Conservation (phyloP, 2,113 vertebrate genomes). For the Ursus arctos region DNA sequence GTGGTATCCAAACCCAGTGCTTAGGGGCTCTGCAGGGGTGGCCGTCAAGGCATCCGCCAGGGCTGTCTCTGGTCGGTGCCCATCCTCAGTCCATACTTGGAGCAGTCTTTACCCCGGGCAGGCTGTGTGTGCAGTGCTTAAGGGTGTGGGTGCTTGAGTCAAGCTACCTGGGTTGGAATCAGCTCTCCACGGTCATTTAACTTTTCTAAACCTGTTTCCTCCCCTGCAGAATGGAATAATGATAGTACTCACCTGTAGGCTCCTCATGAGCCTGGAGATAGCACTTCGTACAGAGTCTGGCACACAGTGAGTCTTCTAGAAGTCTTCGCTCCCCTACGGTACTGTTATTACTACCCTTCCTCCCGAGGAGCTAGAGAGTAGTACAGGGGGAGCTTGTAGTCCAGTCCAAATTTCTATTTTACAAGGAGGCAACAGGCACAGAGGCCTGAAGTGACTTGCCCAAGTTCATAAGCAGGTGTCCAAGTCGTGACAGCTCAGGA, state of each 20-base stretch:
- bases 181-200: not conserved
- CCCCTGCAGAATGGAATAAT: not conserved
- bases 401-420: not conserved
- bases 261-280: not conserved
- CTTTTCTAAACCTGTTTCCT: not conserved
- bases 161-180: not conserved
- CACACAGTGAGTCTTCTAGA: not conserved
- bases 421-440: not conserved
- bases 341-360: not conserved
- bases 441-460: not conserved
- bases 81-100: not conserved
- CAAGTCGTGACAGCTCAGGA: not conserved
- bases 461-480: not conserved
- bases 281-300: not conserved
- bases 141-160: not conserved
- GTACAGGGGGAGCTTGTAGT: not conserved
- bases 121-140: not conserved
- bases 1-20: not conserved
- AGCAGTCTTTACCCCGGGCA: not conserved
- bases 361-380: not conserved
- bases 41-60: rapidly evolving
- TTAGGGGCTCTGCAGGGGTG: not conserved
- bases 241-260: not conserved
- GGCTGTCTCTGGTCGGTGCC: too few relatives aligned
- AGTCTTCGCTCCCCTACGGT: not conserved